phyloP scores from a whole-genome alignment of 2,888 invertebrate species.

The Oscheius sp. region DNA sequence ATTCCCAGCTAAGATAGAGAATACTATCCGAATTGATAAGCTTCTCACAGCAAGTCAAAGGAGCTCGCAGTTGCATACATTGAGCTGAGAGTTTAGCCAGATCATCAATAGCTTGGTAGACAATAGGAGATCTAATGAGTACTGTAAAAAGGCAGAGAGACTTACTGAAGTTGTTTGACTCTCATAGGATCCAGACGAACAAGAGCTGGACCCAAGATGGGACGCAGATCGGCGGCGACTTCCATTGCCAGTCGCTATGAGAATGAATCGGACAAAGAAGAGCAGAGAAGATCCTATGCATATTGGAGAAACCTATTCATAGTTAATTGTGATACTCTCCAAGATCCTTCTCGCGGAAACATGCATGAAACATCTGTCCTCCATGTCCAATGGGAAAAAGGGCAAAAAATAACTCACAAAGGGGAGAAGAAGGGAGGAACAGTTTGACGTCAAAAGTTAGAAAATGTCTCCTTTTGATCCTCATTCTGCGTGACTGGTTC shows the following conservation, averaged over 20 bases:
- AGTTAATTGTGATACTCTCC: neutral
- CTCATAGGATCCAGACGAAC: constrained; percentile 63
- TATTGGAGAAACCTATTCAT: constrained; percentile 12
- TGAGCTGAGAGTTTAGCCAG: constrained; percentile 57
- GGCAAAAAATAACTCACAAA: no score
- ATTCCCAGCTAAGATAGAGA: constrained; percentile 63
- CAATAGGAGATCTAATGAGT: constrained; percentile 34
- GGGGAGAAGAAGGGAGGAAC: no score
- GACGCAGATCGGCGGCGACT: constrained; percentile 58
- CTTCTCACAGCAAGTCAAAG: constrained; percentile 56
- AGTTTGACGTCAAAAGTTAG: no score
- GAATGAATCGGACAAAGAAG: neutral
- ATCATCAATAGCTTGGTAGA: constrained; percentile 49
- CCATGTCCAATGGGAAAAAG: no score
- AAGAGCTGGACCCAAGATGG: constrained; percentile 58
- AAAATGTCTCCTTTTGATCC: no score
- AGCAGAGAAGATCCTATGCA: constrained; percentile 3
- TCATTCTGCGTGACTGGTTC: no score
- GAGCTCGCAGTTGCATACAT: constrained; percentile 49
- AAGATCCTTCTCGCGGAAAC: neutral
- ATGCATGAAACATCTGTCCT: neutral
- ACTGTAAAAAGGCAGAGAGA: neutral
- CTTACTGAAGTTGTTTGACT: constrained; percentile 58
- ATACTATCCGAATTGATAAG: constrained; percentile 58
- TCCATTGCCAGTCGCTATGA: constrained; percentile 42